A percentile compares a stretch with the other conserved stretches of the same genome.
phyloP scores from a whole-genome alignment of 2,797 vertebrate species.

The Thalassophryne amazonica region DNA sequence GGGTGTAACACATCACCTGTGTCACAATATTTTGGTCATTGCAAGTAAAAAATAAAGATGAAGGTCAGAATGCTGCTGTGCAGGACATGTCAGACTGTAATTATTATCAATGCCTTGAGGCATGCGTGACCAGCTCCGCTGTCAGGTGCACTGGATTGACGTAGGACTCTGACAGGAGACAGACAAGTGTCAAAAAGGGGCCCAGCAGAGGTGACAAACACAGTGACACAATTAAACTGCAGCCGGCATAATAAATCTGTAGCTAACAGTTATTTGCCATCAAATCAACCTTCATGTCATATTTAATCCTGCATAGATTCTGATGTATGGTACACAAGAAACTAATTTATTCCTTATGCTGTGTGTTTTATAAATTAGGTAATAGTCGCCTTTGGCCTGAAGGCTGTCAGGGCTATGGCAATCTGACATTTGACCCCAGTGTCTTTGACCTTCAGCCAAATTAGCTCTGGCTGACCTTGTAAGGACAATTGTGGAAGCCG shows the following conservation, averaged over 20 bases:
- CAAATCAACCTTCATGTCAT: not conserved
- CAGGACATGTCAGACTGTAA: conserved; percentile 26
- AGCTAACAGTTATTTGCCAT: conserved; percentile 16
- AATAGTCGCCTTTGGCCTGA: too few species aligned
- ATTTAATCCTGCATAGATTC: conserved; percentile 4
- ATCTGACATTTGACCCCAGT: too few species aligned
- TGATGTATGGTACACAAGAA: not conserved
- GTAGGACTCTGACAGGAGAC: conserved; percentile 10
- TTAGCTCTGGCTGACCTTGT: too few species aligned
- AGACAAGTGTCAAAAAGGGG: conserved; percentile 8
- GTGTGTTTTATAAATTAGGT: conserved; percentile 42
- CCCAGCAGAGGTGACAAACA: conserved; percentile 14
- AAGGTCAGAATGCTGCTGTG: conserved; percentile 27
- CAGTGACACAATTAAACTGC: conserved; percentile 23
- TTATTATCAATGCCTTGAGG: conserved; percentile 45
- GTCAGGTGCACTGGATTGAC: conserved; percentile 22
- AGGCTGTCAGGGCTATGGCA: too few species aligned
- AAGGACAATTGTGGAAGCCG: too few species aligned
- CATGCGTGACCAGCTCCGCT: conserved; percentile 34
- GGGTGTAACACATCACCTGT: conserved; percentile 7
- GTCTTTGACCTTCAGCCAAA: too few species aligned
- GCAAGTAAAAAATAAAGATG: conserved; percentile 16
- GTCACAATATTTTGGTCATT: conserved; percentile 10
- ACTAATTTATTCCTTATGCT: not conserved
- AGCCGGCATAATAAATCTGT: conserved; percentile 18